Evolutionary conservation across 2,888 invertebrate genomes (phyloP), one percentile per base, ranked within the genome.

Genomic region (Phania funesta): DNA sequence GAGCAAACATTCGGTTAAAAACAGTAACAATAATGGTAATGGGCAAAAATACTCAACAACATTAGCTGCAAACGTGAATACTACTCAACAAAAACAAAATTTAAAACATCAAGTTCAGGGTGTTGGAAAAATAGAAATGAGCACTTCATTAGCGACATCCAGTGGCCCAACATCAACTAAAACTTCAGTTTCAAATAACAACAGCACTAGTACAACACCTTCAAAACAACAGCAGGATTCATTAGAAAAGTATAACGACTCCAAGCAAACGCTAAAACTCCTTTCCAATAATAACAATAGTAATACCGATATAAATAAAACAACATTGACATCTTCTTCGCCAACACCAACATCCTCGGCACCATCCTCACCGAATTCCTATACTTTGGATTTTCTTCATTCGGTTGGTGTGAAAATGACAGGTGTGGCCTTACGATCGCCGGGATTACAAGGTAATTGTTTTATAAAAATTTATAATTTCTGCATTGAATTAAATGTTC

Each of bases 361-460:
- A 20, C 56, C 71, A n/a, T 50, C 67, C 11, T 29, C 75, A 8
- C 74, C 84, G 26, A 85, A 84, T 75, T 86, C 88, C 4, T 89
- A 89, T 83, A 84, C 86, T 9, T 83, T 89, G 52, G 88, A 88
- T 75, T 88, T 88, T 80, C 83, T 89, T 67, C 88, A 88, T 84
- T 87, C 87, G 18, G 87, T 88, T n/a, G 87, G 88, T 18, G 85
- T 85, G 11, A 86, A 88, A 84, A 87, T 88, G 87, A 85, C 86
- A 3, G 86, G 85, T 4, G 86, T 85, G 18, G 70, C 77, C 13
- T 16, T 60, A 18, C 64, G 46, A 29, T 38, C 67, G 18, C 48
- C 67, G 8, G 62, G 13, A 52, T 52, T 16, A 5, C 70, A 35
- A 76, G 76, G 60, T 81, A 38, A 48, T 16, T 50, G 3, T 29